Evolutionary conservation across 37 sponge, comb jelly and placozoan species (phyloP).

Genomic region (Axinella damicornis): DNA sequence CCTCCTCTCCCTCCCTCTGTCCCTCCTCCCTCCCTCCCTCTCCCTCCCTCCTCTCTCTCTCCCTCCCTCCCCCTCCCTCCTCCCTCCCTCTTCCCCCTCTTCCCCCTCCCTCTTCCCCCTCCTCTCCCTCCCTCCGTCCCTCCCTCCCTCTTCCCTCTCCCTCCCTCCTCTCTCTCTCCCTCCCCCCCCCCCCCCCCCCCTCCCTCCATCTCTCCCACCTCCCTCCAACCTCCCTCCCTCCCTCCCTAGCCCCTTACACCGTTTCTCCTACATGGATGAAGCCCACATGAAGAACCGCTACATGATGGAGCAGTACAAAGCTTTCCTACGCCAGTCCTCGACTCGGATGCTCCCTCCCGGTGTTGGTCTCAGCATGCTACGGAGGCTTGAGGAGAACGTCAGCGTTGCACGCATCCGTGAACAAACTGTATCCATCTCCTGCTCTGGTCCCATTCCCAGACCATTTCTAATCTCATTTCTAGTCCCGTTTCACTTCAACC

Average conservation of each 20-base stretch:
- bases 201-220: no score
- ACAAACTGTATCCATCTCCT: slow-evolving; percentile 71
- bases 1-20: no score
- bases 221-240: neutral
- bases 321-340: slow-evolving; percentile 38
- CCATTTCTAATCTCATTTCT: no score
- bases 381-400: slow-evolving; percentile 75
- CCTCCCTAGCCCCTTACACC: slow-evolving; percentile 1
- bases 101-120: no score
- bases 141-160: neutral
- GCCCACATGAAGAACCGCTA: slow-evolving; percentile 59
- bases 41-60: no score
- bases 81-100: no score
- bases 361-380: slow-evolving; percentile 55
- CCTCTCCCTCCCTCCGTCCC: no score
- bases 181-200: slow-evolving; percentile 22
- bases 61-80: no score
- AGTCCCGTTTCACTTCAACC: no score
- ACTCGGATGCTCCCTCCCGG: slow-evolving; percentile 4
- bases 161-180: neutral
- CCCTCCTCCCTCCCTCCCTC: no score
- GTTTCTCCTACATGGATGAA: slow-evolving; percentile 45
- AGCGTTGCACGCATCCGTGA: slow-evolving; percentile 78
- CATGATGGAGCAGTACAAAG: slow-evolving; percentile 83
- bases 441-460: no score